These are phyloP conservation scores for Macrophya alboannulata DNA, from an alignment of 2,888 invertebrate species.

Conservation along the genomic window DNA sequence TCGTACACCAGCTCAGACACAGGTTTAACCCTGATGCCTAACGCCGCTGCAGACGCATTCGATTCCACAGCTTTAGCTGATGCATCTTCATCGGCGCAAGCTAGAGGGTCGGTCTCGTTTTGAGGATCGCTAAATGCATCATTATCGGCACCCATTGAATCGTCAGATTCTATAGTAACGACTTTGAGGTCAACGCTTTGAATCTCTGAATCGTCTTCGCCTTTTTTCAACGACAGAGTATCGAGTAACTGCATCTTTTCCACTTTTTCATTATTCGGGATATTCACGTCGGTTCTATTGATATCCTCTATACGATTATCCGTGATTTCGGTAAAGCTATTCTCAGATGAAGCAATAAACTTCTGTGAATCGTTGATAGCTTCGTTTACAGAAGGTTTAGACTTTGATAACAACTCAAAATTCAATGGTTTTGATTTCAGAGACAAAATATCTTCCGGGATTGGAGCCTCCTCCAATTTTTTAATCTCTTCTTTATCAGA, in stretches of 20 bases:
- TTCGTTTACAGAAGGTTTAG: not conserved
- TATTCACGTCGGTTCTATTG: conserved; percentile 57
- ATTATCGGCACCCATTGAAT: conserved; percentile 71
- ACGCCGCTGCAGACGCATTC: conserved; percentile 59
- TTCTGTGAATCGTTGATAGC: not conserved
- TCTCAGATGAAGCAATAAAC: not conserved
- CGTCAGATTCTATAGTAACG: conserved; percentile 67
- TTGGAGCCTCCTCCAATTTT: conserved; percentile 63
- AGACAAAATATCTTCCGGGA: conserved; percentile 68
- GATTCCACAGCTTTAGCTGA: conserved; percentile 57
- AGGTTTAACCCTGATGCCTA: conserved; percentile 73
- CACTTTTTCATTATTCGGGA: conserved; percentile 46
- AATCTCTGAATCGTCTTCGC: conserved; percentile 62
- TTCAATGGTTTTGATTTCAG: conserved; percentile 68
- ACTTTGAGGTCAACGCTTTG: conserved; percentile 67
- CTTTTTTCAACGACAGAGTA: conserved; percentile 10
- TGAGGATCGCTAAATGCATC: conserved; percentile 63
- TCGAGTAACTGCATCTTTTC: conserved; percentile 57
- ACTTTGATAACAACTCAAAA: conserved; percentile 57
- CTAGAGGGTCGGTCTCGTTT: conserved; percentile 77
- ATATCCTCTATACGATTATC: conserved; percentile 67
- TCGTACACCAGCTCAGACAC: conserved; percentile 74
- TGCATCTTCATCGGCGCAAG: conserved; percentile 71
- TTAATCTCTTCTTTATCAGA: conserved; percentile 69
- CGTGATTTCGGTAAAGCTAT: conserved; percentile 5